Evolutionary conservation across 2,888 invertebrate species (phyloP), one percentile per base, ranked within the genome.

Genomic region (Onthophagus sagittarius): DNA sequence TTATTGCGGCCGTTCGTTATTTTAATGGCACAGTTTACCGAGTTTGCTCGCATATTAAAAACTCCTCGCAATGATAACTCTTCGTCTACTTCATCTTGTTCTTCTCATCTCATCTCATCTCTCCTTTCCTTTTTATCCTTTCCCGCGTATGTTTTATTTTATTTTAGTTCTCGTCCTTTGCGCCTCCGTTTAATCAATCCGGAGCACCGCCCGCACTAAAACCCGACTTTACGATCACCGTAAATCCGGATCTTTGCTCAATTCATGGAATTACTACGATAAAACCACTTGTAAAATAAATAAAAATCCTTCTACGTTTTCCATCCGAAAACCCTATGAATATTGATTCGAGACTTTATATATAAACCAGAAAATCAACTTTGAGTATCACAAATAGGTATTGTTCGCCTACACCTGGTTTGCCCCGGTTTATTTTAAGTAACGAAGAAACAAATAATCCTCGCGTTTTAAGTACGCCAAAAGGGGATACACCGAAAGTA

Each of bases 1-100:
- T 83, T 83, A 83, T 83, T 79, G 81, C 81, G 78, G 78, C 79
- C 83, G 81, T 84, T 84, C 83, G 81, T 84, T 83, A 84, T 83
- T 82, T 83, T 83, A 83, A 84, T 83, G 81, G 83, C 80, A 77
- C 80, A 82, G 81, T 83, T 83, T 83, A 82, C 81, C 79, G 80
- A 80, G 79, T 75, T 80, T 67, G 31, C 67, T 23, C 67, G 39
- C 39, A 53, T 53, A 53, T 53, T 53, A 53, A 53, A 53, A 53
- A 53, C 39, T 53, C 39, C 11, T 53, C 39, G 11, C 23, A 23
- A 23, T 23, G 23, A 23, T 23, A 23, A 23, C 23, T 53, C 39
- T 53, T 53, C 39, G 7, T 53, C 39, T 53, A 9, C 39, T 53
- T 53, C 39, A 9, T 9, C 39, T 53, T 53, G 39, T 53, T 9